Evolutionary conservation across 2,888 invertebrate species (phyloP).

Genomic region (Ophioninae sp.): DNA sequence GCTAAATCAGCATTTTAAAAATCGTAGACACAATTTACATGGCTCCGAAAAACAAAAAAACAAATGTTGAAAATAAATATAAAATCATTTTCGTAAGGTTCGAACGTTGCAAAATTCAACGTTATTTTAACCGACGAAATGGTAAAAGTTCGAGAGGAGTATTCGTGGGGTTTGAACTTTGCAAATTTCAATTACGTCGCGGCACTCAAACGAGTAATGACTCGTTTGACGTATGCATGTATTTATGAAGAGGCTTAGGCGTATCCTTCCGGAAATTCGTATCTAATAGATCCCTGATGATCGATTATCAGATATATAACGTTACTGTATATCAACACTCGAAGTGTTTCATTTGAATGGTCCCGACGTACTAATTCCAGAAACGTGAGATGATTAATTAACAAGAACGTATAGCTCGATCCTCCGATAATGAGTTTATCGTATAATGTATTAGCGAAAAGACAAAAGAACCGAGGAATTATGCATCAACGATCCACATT

Average conservation of each 20-base stretch:
- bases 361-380: slow-evolving; percentile 43
- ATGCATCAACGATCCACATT: slow-evolving; percentile 10
- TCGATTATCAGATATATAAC: slow-evolving; percentile 27
- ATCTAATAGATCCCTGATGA: slow-evolving; percentile 32
- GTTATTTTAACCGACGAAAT: no score
- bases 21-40: no score
- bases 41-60: no score
- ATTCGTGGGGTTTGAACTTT: no score
- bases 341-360: slow-evolving; percentile 49
- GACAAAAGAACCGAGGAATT: slow-evolving; percentile 49
- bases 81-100: no score
- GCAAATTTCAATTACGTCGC: not conserved
- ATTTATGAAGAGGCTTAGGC: not conserved
- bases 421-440: slow-evolving; percentile 40
- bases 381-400: slow-evolving; percentile 50
- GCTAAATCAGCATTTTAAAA: no score
- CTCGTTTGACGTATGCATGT: not conserved
- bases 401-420: slow-evolving; percentile 5
- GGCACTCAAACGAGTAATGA: not conserved
- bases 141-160: no score
- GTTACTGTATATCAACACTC: not conserved
- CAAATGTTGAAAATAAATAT: no score
- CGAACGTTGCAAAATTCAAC: no score
- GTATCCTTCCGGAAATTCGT: not conserved
- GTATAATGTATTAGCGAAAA: slow-evolving; percentile 14